Percentiles rank a stretch among this genome's conserved stretches.
Evolutionary conservation across 2,797 vertebrate species (phyloP).

Genomic region (Vespertilio murinus): DNA sequence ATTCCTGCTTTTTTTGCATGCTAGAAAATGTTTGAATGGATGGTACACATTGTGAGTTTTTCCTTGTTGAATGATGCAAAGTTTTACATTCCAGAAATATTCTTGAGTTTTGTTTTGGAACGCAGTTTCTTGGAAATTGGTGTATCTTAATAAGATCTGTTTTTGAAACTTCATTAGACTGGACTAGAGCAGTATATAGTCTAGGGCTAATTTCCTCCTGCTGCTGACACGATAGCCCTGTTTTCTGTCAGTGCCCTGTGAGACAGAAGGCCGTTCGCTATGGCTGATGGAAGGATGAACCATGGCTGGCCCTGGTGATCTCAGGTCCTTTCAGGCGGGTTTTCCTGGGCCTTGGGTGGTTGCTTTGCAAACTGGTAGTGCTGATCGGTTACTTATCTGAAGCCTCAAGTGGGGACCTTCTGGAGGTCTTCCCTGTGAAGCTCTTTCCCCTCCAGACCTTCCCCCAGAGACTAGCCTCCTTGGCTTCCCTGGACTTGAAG

Average conservation of each 20-base stretch:
- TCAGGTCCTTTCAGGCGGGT: neutral
- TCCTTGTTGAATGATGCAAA: neutral
- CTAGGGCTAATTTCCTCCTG: neutral
- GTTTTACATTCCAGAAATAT: neutral
- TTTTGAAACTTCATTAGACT: neutral
- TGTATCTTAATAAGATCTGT: neutral
- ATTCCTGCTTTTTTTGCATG: neutral
- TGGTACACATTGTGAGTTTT: slow-evolving; percentile 27
- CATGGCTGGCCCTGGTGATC: neutral
- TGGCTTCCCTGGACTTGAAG: neutral
- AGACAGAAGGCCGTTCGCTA: neutral
- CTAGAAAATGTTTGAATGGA: neutral
- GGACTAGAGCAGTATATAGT: neutral
- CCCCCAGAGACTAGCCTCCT: neutral
- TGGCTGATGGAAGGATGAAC: neutral
- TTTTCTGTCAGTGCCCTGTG: neutral
- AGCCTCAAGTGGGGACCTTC: neutral
- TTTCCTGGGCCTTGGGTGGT: neutral
- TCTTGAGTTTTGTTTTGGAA: slow-evolving; percentile 2
- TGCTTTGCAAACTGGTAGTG: neutral
- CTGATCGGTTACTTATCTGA: neutral
- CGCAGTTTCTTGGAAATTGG: neutral
- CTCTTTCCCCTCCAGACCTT: neutral
- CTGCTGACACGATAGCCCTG: neutral
- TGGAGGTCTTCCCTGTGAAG: neutral